Percentiles rank a stretch among this genome's conserved stretches.
Conservation (phyloP, 2,113 vertebrate species). For the Notothenia rossii region DNA sequence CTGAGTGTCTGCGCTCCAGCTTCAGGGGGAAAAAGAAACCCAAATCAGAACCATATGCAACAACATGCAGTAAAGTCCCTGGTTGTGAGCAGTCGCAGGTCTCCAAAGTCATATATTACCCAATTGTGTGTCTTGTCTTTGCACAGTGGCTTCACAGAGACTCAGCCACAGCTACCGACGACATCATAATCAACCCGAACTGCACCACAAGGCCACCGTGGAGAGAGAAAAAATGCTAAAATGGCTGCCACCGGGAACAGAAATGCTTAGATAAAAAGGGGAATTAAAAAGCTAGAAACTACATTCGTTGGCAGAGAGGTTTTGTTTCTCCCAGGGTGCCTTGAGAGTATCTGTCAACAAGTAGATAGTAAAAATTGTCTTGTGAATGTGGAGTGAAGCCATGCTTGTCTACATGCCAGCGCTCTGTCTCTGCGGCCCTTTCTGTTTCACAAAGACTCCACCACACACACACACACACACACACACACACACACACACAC, state of each 20-base stretch:
- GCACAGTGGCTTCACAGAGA: slow-evolving; percentile 51
- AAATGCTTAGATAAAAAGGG: not conserved
- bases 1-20: slow-evolving; percentile 48
- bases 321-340: slow-evolving; percentile 28
- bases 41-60: slow-evolving; percentile 75
- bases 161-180: slow-evolving; percentile 65
- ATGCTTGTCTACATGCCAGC: slow-evolving; percentile 26
- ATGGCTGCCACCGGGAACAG: slow-evolving; percentile 55
- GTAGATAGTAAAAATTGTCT: slow-evolving; percentile 59
- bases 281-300: not conserved
- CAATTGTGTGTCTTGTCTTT: slow-evolving; percentile 74
- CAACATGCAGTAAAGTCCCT: slow-evolving; percentile 65
- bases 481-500: slow-evolving; percentile 10
- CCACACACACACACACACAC: slow-evolving; percentile 11
- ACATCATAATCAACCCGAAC: slow-evolving; percentile 66
- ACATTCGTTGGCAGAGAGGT: not conserved
- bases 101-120: slow-evolving; percentile 72
- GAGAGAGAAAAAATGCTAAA: slow-evolving; percentile 47
- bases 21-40: slow-evolving; percentile 15
- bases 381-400: slow-evolving; percentile 41
- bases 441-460: slow-evolving; percentile 28
- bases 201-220: slow-evolving; percentile 61
- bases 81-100: slow-evolving; percentile 58
- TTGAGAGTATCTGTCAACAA: slow-evolving; percentile 55
- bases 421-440: slow-evolving; percentile 26